These are phyloP conservation scores for Neosilurus mollespiculum DNA, from an alignment of 2,797 vertebrate species.

Conservation along the genomic window DNA sequence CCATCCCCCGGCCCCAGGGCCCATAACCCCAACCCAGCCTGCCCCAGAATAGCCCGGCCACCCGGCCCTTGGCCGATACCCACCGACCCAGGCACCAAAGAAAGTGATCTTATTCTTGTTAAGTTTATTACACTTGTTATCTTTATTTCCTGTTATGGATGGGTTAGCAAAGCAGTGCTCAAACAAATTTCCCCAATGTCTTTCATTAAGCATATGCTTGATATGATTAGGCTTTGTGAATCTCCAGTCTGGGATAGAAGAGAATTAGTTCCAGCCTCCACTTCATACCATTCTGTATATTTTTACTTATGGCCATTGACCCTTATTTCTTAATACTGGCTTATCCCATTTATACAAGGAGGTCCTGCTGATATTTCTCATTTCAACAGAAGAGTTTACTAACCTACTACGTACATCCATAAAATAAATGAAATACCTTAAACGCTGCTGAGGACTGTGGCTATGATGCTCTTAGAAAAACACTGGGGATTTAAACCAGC, in stretches of 20 bases:
- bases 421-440: conserved; percentile 14
- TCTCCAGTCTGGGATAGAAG: not conserved
- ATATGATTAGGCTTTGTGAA: not conserved
- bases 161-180: not conserved
- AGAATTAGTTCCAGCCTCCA: not conserved
- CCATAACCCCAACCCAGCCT: no score
- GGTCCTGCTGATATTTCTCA: not conserved
- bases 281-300: not conserved
- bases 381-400: not conserved
- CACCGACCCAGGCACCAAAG: not conserved
- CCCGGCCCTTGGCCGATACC: no score
- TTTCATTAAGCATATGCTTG: not conserved
- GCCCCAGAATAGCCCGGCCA: no score
- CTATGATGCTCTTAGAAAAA: not conserved
- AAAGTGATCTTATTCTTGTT: not conserved
- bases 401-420: conserved; percentile 19
- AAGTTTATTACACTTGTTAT: not conserved
- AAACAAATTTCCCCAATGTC: not conserved
- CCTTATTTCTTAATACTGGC: not conserved
- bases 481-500: conserved; percentile 59
- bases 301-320: not conserved
- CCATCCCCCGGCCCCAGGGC: no score
- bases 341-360: not conserved
- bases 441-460: not conserved
- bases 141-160: not conserved